Conservation (phyloP, 2,888 invertebrate species). For the Xestoiulus laeticollis region DNA sequence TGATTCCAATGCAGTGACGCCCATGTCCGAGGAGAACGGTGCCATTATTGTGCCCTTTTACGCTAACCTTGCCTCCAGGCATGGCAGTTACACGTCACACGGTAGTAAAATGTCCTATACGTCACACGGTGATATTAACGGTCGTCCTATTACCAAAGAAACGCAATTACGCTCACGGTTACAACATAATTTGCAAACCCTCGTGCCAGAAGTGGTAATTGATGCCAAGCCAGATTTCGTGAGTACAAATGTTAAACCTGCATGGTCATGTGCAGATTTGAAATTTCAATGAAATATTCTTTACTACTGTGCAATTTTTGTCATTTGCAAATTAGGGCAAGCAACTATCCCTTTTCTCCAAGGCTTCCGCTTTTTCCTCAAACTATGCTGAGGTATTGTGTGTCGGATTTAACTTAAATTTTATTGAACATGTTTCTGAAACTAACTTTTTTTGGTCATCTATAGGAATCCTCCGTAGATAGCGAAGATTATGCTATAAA, state of each 20-base stretch:
- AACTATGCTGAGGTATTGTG: conserved; percentile 56
- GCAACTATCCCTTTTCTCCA: conserved; percentile 55
- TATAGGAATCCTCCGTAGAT: conserved; percentile 71
- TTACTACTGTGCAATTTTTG: background rate
- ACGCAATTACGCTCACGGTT: conserved; percentile 74
- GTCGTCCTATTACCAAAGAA: conserved; percentile 83
- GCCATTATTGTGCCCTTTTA: conserved; percentile 93
- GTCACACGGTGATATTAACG: conserved; percentile 89
- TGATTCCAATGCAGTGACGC: conserved; percentile 96
- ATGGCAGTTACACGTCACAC: conserved; percentile 95
- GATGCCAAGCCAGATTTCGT: conserved; percentile 60
- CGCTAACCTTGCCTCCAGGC: conserved; percentile 85
- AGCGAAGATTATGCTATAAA: conserved; percentile 84
- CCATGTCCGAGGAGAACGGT: conserved; percentile 97
- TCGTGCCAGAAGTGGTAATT: conserved; percentile 63
- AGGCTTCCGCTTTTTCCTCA: conserved; percentile 55
- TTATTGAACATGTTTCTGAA: background rate
- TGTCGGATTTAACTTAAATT: background rate
- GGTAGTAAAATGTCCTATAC: conserved; percentile 93
- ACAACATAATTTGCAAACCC: conserved; percentile 57
- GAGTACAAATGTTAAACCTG: conserved; percentile 34
- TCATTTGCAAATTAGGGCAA: conserved; percentile 52
- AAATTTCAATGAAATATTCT: background rate
- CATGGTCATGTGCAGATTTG: too few species aligned
- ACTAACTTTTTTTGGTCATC: background rate